Base-by-base conservation (phyloP, 2,113 vertebrate genomes). In the Athene noctua region DNA sequence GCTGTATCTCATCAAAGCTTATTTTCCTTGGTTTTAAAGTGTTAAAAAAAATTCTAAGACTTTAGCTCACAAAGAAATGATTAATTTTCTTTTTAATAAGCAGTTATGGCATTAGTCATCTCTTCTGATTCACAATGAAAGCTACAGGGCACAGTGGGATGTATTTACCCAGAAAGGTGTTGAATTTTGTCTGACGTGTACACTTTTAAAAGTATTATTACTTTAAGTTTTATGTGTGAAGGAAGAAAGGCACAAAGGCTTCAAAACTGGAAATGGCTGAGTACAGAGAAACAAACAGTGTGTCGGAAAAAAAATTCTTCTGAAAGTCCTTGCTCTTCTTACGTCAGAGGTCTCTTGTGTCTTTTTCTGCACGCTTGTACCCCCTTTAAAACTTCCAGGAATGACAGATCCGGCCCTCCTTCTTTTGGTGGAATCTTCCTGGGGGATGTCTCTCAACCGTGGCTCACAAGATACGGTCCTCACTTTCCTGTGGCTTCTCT, bases 31-130 rank as follows among this genome's bases (percentile, higher is more conserved):
- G 44, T 47, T 94, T 73, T 30, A 95, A 94, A 90, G 89, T 90
- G 87, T 92, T 97, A 94, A 92, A 80, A 80, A 88, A 85, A 88
- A 78, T 81, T 84, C 52, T 59, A 95, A 91, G 71, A 38, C 81
- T 93, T 97, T 51, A 80, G 29, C 71, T 94, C 62, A 89, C 86
- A 93, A 80, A 97, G 88, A 93, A 94, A 88, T 92, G 68, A 97
- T 94, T 94, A 96, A 96, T 92, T 90, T 93, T 93, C 87, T 66
- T 88, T 95, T 72, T 89, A 93, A 70, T 94, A 93, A 96, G 90
- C 84, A 95, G 94, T 90, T 97, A 97, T 87, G 86, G 93, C 82
- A 93, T 96, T 96, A 97, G 88, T 98, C 97, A 97, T 96, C 95
- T 91, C 75, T 94, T 96, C 93, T 97, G 96, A 97, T 96, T 98